These are phyloP conservation scores for Drosophila lacteicornis DNA, from an alignment of 1,140 invertebrate species.

Conservation along the genomic window DNA sequence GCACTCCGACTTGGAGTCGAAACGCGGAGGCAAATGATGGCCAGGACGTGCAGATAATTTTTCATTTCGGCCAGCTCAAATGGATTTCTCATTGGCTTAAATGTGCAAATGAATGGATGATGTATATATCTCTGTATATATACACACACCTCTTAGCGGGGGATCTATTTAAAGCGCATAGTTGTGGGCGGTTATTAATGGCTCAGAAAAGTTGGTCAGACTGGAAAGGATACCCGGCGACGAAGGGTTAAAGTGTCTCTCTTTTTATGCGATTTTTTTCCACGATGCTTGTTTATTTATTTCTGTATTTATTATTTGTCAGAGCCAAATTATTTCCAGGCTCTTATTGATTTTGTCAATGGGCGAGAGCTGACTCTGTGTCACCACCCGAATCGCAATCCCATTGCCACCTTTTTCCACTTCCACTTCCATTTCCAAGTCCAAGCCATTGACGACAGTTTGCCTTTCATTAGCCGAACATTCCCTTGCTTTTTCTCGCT, in stretches of 20 bases:
- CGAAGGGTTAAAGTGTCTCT: constrained; percentile 9
- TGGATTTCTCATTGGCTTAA: constrained; percentile 55
- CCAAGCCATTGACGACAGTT: constrained; percentile 26
- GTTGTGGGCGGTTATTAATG: constrained; percentile 50
- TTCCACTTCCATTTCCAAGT: background rate
- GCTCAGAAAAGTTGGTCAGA: background rate
- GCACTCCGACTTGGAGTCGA: background rate
- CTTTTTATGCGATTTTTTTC: constrained; percentile 6
- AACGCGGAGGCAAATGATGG: constrained; percentile 6
- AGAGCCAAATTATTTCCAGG: constrained; percentile 60
- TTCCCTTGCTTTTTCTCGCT: background rate
- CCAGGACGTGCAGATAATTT: constrained; percentile 66
- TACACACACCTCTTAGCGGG: background rate
- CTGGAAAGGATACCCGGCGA: background rate
- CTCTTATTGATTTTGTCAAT: constrained; percentile 70
- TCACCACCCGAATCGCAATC: constrained; percentile 4
- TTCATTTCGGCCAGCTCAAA: constrained; percentile 59
- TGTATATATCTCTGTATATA: constrained; percentile 1
- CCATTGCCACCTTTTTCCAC: background rate
- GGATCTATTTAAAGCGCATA: constrained; percentile 15
- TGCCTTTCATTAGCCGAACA: constrained; percentile 35
- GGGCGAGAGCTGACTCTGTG: constrained; percentile 2
- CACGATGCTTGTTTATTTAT: constrained; percentile 25
- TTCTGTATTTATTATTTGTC: constrained; percentile 20
- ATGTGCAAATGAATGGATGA: constrained; percentile 42